Conservation (phyloP, 2,113 vertebrate species). For the Myotis davidii region DNA sequence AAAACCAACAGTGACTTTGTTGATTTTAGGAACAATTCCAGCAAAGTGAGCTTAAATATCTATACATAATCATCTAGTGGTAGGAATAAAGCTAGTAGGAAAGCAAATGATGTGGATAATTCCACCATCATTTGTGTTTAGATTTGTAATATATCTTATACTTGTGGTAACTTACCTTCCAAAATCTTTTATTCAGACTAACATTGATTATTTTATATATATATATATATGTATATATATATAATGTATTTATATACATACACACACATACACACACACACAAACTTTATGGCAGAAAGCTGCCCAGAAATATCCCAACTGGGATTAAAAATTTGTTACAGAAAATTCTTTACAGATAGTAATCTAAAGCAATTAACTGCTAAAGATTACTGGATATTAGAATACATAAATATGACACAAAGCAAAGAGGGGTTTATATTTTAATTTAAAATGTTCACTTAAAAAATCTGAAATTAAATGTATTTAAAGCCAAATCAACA, state of each 20-base stretch:
- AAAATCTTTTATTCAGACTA: constrained; percentile 53
- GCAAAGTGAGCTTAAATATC: constrained; percentile 5
- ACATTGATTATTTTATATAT: constrained; percentile 54
- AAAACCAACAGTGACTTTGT: constrained; percentile 32
- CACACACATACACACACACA: too few species aligned
- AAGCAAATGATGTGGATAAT: constrained; percentile 45
- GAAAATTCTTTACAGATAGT: constrained; percentile 57
- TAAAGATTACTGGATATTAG: constrained; percentile 64
- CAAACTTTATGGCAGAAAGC: constrained; percentile 34
- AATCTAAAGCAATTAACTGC: constrained; percentile 71
- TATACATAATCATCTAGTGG: neutral
- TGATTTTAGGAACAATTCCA: constrained; percentile 60
- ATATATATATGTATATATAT: constrained; percentile 21
- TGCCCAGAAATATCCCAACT: constrained; percentile 32
- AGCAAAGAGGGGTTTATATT: constrained; percentile 53
- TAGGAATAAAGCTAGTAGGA: neutral
- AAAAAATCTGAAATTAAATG: constrained; percentile 64
- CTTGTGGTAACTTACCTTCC: constrained; percentile 55
- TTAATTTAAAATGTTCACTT: constrained; percentile 60
- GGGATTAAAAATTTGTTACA: constrained; percentile 58
- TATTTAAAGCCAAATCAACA: constrained; percentile 69
- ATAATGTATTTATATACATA: too few species aligned
- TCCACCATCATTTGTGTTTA: constrained; percentile 36
- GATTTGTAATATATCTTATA: constrained; percentile 13
- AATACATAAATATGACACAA: constrained; percentile 62